Evolutionary conservation across 2,113 vertebrate species (phyloP), one percentile per base, ranked within the genome.

Genomic region (Pedionomus torquatus): DNA sequence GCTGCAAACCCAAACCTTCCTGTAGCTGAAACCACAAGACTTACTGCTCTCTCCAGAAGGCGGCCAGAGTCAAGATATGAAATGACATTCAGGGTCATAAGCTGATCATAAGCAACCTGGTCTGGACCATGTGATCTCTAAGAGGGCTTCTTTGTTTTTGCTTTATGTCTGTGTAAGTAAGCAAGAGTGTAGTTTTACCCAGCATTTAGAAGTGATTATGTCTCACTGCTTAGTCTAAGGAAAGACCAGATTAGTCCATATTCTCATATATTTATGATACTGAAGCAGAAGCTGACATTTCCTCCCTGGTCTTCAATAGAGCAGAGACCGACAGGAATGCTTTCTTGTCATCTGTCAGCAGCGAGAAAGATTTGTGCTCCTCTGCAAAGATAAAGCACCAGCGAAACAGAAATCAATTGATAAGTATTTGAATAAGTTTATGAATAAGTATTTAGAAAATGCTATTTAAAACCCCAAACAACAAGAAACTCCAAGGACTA

Each of bases 51-150:
- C 81, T 91, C 54, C 17, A 61, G 78, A 91, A 87, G 57, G 15
- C 20, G 19, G 20, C 16, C 20, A 16, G 43, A 95, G 7, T 91
- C 57, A 93, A 92, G 87, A 72, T 26, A 78, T 52, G 57, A 93
- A 89, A 85, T 48, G 41, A 48, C 41, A 68, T 71, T 76, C 19
- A 49, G 57, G 87, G 74, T 97, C 96, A 97, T 96, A 95, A 95
- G 95, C 95, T 91, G 89, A 93, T 97, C 94, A 96, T 97, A 97
- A 89, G 93, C 69, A 89, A 97, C 95, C 89, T 96, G 95, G 83
- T 79, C 71, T 82, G 48, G 69, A 72, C 87, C 96, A 69, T 97
- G 94, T 96, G 92, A 95, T 95, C 77, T 76, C n/a, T 87, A 87
- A 96, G 92, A 94, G 77, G n/a, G 64, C 83, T 94, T 71, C 90